Evolutionary conservation across 2,888 invertebrate genomes (phyloP).

Genomic region (Tenthredo amoena): DNA sequence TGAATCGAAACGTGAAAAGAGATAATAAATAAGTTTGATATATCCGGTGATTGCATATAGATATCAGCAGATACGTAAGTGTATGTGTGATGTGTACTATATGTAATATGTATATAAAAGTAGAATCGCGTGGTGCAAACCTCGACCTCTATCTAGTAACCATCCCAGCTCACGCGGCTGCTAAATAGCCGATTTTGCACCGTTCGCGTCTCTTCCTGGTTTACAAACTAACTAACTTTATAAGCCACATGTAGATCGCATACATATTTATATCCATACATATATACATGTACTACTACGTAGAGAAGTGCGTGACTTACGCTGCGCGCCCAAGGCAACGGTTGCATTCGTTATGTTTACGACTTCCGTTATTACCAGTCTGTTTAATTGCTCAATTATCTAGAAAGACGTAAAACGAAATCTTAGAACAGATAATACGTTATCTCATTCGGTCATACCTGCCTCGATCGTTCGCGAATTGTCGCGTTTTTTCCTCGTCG

Average conservation of each 20-base stretch:
- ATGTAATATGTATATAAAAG: neutral
- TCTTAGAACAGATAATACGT: conserved; percentile 28
- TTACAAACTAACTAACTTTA: conserved; percentile 56
- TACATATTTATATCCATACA: neutral
- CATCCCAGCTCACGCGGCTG: conserved; percentile 55
- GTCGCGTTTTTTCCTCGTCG: too few species aligned
- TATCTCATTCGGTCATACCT: neutral
- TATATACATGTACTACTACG: neutral
- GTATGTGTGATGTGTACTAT: neutral
- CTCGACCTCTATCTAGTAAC: neutral
- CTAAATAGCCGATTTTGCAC: conserved; percentile 61
- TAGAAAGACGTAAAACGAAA: conserved; percentile 58
- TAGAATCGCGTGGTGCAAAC: neutral
- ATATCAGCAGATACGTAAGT: neutral
- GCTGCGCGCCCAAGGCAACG: conserved; percentile 44
- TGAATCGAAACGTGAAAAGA: conserved; percentile 50
- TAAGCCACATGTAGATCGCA: conserved; percentile 8
- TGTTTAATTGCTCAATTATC: conserved; percentile 60
- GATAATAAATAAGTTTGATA: conserved; percentile 38
- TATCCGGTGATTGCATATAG: conserved; percentile 7
- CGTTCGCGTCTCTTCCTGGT: conserved; percentile 74
- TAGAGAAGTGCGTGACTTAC: conserved; percentile 36
- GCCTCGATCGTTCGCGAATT: neutral
- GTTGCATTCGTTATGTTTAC: conserved; percentile 61
- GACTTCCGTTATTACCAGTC: conserved; percentile 61